Conservation (phyloP, 2,113 vertebrate genomes). For the Tachysurus fulvidraco region DNA sequence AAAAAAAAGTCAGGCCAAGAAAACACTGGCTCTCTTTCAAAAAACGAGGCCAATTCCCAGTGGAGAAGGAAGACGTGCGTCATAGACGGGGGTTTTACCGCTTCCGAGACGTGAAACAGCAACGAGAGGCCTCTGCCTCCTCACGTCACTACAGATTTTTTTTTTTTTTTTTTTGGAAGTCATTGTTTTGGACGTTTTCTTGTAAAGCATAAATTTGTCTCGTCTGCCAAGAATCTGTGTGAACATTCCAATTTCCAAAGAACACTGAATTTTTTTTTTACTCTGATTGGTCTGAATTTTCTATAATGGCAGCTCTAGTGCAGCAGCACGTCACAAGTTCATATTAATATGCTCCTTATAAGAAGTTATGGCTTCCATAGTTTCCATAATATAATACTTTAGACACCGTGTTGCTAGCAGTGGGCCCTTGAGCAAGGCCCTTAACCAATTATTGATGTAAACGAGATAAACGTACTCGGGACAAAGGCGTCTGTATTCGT, state of each 20-base stretch:
- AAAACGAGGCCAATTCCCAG: constrained; percentile 45
- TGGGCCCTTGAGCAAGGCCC: background rate
- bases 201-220: background rate
- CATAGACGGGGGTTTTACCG: constrained; percentile 51
- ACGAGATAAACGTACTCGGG: no score
- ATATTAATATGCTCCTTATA: background rate
- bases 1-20: constrained; percentile 48
- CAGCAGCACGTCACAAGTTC: background rate
- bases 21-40: constrained; percentile 55
- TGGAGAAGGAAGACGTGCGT: constrained; percentile 53
- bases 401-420: no score
- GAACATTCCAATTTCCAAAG: background rate
- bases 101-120: constrained; percentile 40
- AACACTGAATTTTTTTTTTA: no score
- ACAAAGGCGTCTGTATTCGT: no score
- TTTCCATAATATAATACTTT: background rate
- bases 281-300: background rate
- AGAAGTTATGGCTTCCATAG: background rate
- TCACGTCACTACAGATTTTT: background rate
- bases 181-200: background rate
- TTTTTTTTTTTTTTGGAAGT: background rate
- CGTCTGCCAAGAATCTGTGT: background rate
- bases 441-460: no score
- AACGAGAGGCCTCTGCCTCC: constrained; percentile 30
- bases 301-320: background rate